Conservation (phyloP, 2,797 vertebrate genomes). For the Anguilla anguilla region DNA sequence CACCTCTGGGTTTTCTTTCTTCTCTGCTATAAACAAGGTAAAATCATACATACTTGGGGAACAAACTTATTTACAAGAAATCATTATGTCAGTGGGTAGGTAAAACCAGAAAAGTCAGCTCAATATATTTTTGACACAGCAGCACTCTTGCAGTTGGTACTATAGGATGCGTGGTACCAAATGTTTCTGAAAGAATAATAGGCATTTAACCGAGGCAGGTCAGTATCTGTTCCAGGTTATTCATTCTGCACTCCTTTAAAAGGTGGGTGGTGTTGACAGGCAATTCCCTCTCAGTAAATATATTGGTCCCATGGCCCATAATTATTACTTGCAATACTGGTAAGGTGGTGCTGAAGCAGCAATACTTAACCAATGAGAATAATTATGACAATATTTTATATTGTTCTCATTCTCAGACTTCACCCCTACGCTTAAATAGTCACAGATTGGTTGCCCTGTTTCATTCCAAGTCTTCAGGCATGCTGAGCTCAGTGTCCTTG, state of each 20-base stretch:
- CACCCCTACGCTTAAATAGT: background rate
- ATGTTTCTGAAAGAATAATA: background rate
- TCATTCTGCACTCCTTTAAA: background rate
- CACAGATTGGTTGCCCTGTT: background rate
- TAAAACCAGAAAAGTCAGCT: background rate
- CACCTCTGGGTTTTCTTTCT: too few species aligned
- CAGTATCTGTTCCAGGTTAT: background rate
- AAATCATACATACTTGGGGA: background rate
- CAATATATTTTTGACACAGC: background rate
- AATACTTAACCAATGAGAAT: background rate
- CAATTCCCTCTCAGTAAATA: background rate
- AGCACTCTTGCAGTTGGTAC: background rate
- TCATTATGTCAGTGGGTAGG: background rate
- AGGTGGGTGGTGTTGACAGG: background rate
- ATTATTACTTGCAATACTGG: background rate
- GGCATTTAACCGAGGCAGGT: background rate
- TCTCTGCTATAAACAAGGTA: background rate
- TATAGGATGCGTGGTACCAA: background rate
- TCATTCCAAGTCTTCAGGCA: background rate
- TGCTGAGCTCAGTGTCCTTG: background rate
- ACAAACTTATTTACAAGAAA: background rate
- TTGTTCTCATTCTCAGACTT: constrained; percentile 10
- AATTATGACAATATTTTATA: background rate
- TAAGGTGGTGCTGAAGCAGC: background rate
- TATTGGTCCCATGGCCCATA: background rate